Evolutionary conservation across 2,113 vertebrate species (phyloP).

Genomic region (Rostratula benghalensis): DNA sequence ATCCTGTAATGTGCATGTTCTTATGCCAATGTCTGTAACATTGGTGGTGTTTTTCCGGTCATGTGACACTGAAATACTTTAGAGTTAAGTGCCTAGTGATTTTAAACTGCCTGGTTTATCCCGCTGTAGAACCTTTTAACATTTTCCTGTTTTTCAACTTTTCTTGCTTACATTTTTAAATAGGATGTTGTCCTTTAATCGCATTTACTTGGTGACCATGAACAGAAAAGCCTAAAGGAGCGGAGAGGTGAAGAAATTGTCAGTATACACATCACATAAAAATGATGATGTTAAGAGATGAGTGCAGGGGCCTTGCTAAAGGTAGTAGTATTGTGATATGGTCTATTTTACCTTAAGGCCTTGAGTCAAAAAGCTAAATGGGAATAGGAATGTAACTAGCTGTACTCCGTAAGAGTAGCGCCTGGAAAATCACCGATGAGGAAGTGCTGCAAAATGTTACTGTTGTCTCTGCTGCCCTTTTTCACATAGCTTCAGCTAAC

Average conservation of each 20-base stretch:
- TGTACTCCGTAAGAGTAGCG: not conserved
- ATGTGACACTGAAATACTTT: not conserved
- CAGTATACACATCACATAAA: not conserved
- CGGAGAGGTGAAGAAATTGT: not conserved
- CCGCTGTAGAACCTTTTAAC: not conserved
- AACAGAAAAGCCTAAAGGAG: not conserved
- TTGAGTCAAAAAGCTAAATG: not conserved
- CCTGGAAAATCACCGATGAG: conserved; percentile 18
- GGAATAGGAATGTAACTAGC: not conserved
- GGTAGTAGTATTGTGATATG: not conserved
- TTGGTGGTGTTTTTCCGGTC: not conserved
- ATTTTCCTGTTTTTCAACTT: not conserved
- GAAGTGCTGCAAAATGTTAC: conserved; percentile 41
- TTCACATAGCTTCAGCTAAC: conserved; percentile 26
- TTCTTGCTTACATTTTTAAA: not conserved
- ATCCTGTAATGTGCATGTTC: not conserved
- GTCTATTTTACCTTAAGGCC: not conserved
- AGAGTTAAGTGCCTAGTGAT: not conserved
- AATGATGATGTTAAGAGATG: not conserved
- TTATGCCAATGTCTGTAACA: not conserved
- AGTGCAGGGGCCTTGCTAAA: not conserved
- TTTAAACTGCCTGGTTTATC: not conserved
- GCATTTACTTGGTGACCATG: not conserved
- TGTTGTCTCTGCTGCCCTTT: conserved; percentile 37
- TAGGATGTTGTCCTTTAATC: not conserved